Conservation (phyloP, 2,113 vertebrate genomes). For the Anas platyrhynchos region DNA sequence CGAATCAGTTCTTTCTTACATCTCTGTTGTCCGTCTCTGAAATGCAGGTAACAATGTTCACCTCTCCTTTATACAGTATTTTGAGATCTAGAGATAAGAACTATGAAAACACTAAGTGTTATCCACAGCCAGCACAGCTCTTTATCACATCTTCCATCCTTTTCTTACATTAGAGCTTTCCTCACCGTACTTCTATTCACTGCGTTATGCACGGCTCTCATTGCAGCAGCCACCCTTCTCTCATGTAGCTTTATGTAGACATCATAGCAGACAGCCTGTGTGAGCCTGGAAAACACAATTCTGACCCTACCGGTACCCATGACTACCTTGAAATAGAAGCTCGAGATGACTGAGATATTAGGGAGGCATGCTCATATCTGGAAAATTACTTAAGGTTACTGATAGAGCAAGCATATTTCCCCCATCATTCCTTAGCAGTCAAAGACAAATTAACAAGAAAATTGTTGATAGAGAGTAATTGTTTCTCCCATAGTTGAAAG, state of each 20-base stretch:
- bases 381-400: not conserved
- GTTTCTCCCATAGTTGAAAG: not conserved
- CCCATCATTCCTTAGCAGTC: not conserved
- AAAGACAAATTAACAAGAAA: not conserved
- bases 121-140: not conserved
- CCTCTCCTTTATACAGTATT: conserved; percentile 19
- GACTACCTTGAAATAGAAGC: not conserved
- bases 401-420: not conserved
- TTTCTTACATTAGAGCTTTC: not conserved
- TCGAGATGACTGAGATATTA: not conserved
- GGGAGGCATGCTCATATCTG: not conserved
- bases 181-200: not conserved
- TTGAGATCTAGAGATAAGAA: conserved; percentile 22
- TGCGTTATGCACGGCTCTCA: not conserved
- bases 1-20: conserved; percentile 17
- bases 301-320: not conserved
- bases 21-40: conserved; percentile 39
- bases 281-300: not conserved
- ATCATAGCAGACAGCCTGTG: not conserved
- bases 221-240: not conserved
- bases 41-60: conserved; percentile 31
- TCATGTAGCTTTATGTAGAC: not conserved
- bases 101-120: not conserved
- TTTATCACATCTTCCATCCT: not conserved
- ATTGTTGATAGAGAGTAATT: not conserved